Evolutionary conservation across 2,113 vertebrate species (phyloP).

Genomic region (Coreoperca whiteheadi): DNA sequence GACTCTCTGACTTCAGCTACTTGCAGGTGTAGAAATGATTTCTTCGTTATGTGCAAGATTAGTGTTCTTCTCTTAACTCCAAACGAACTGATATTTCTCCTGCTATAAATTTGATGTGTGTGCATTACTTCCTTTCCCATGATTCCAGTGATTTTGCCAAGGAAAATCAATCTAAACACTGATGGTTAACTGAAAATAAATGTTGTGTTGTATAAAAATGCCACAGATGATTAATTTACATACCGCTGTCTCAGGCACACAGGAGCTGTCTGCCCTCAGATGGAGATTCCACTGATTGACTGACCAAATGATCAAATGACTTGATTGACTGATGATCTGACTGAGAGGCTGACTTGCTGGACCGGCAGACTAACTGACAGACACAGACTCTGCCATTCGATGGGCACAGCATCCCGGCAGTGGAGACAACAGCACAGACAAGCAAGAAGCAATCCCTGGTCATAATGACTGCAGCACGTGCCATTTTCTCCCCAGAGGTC

Average conservation of each 20-base stretch:
- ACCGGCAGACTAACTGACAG: neutral
- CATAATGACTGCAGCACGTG: slow-evolving; percentile 52
- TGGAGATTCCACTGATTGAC: neutral
- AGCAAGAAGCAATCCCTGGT: slow-evolving; percentile 18
- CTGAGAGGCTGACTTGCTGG: neutral
- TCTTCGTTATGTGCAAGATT: neutral
- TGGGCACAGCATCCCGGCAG: neutral
- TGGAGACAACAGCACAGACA: neutral
- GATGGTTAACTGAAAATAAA: neutral
- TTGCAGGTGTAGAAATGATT: slow-evolving; percentile 15
- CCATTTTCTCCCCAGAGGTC: slow-evolving; percentile 43
- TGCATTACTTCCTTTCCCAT: neutral
- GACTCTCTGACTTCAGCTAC: neutral
- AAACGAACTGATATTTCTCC: neutral
- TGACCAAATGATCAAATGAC: neutral
- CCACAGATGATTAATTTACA: no score
- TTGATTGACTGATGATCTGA: neutral
- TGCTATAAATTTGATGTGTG: neutral
- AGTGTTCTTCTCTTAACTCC: neutral
- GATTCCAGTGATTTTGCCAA: neutral
- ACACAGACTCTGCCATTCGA: neutral
- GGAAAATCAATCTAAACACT: neutral
- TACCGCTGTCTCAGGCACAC: neutral
- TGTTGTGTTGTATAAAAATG: neutral
- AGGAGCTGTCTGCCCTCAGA: neutral